A percentile compares a stretch with the other conserved stretches of the same genome.
phyloP scores from a whole-genome alignment of 2,888 invertebrate genomes.

The Nemotelus pantherinus region DNA sequence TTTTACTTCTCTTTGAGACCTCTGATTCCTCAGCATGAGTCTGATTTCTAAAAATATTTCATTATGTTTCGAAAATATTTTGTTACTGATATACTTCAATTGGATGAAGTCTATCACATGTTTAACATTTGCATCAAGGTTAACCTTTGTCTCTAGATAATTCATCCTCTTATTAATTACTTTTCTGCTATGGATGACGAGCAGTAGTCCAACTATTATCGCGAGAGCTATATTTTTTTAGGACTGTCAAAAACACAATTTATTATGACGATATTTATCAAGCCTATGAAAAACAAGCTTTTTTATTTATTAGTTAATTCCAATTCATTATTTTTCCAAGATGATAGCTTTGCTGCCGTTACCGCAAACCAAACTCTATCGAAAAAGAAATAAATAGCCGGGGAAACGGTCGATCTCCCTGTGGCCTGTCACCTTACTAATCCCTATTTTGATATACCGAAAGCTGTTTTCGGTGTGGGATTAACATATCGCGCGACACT shows the following conservation, averaged over 20 bases:
- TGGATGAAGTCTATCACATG: too few species aligned
- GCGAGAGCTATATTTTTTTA: too few species aligned
- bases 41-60: too few species aligned
- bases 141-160: too few species aligned
- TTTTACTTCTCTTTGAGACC: too few species aligned
- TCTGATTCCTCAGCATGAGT: too few species aligned
- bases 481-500: conserved; percentile 34
- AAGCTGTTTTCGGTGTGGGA: conserved; percentile 22
- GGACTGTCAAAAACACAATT: not conserved
- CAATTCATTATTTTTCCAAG: not conserved
- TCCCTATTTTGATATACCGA: conserved; percentile 40
- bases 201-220: too few species aligned
- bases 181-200: too few species aligned
- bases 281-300: not conserved
- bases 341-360: not conserved
- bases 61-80: too few species aligned
- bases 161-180: too few species aligned
- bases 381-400: not conserved
- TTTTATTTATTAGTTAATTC: conserved; percentile 1
- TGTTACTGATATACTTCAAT: too few species aligned
- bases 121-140: too few species aligned
- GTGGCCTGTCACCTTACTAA: conserved; percentile 22
- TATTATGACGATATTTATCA: not conserved
- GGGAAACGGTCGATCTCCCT: not conserved
- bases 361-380: not conserved